phyloP scores from a whole-genome alignment of 2,797 vertebrate species.

The Acanthis flammea region DNA sequence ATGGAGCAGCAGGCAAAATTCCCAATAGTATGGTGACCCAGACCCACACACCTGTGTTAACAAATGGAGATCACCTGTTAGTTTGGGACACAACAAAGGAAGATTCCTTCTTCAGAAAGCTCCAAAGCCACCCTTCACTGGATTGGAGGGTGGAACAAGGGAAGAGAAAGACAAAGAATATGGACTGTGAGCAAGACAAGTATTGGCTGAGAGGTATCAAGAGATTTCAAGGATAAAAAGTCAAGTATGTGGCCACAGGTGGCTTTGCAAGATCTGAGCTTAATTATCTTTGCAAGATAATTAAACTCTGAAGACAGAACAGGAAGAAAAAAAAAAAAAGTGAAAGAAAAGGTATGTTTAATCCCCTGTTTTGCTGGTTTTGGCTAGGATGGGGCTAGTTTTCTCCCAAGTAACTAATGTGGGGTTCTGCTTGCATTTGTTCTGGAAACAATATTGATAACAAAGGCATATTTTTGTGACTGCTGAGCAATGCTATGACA shows the following conservation, averaged over 20 bases:
- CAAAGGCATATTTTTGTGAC: background rate
- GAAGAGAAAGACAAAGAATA: background rate
- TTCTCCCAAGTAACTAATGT: background rate
- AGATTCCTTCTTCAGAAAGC: background rate
- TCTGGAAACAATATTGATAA: background rate
- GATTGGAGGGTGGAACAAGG: background rate
- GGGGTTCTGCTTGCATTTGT: background rate
- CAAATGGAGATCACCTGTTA: background rate
- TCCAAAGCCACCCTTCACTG: background rate
- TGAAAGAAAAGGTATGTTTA: background rate
- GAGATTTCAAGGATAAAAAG: background rate
- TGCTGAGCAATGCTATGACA: background rate
- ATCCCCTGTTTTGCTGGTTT: background rate
- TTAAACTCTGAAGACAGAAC: background rate
- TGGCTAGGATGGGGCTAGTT: background rate
- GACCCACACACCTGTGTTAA: fast-evolving
- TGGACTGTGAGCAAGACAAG: background rate
- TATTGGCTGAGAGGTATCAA: background rate
- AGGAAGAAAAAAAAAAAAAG: background rate
- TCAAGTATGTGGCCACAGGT: background rate
- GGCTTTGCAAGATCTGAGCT: background rate
- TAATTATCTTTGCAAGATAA: background rate
- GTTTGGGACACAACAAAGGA: background rate
- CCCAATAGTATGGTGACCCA: background rate
- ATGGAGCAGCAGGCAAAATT: background rate